Percentiles rank a stretch among this genome's conserved stretches.
phyloP scores from a whole-genome alignment of 2,113 vertebrate genomes.

The Catharus fuscescens region DNA sequence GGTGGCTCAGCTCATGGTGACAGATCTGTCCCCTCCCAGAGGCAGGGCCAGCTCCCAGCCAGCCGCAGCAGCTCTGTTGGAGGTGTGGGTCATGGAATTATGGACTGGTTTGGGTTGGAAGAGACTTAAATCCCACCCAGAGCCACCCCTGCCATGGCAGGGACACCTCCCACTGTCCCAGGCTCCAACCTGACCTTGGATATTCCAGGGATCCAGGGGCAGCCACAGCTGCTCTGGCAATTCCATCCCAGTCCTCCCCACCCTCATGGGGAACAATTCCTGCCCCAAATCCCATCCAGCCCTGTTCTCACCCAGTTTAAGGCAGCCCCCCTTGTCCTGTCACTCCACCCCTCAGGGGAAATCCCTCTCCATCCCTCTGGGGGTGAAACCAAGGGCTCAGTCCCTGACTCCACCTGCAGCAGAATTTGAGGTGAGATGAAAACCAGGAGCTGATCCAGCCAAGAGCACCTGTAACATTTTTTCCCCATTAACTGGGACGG shows the following conservation, averaged over 20 bases:
- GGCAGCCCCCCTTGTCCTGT: background rate
- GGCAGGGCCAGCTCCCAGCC: background rate
- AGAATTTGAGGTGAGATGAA: background rate
- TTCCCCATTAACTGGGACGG: accelerated
- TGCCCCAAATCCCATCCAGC: accelerated
- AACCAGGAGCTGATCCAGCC: background rate
- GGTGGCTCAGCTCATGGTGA: background rate
- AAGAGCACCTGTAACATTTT: accelerated
- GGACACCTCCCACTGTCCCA: accelerated
- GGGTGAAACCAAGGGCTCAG: background rate
- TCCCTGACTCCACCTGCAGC: background rate
- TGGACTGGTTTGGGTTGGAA: background rate
- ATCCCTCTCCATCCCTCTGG: background rate
- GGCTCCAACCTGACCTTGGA: background rate
- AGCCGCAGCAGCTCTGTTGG: background rate
- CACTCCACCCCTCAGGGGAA: background rate
- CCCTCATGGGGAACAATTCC: background rate
- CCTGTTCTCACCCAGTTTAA: background rate
- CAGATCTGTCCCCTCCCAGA: background rate
- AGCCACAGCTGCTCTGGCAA: background rate
- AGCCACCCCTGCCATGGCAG: too few relatives aligned
- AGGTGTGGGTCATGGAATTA: too few relatives aligned
- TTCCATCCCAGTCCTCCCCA: too few relatives aligned
- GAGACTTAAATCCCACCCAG: too few relatives aligned
- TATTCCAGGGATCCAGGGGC: background rate